phyloP scores from a whole-genome alignment of 2,888 invertebrate species.

The Druceiella hillmani region DNA sequence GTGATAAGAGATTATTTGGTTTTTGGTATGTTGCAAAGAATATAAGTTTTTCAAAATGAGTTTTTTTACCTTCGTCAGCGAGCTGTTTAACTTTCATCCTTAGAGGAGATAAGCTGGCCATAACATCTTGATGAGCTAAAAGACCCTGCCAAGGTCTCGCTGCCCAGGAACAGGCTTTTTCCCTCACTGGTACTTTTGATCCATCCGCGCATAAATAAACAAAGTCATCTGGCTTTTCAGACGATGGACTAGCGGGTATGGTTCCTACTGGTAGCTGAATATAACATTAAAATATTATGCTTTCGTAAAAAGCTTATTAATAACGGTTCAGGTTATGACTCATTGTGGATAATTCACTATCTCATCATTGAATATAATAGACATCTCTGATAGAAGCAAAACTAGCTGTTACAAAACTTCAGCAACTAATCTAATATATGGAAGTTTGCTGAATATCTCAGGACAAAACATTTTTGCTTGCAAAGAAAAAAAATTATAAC shows the following conservation, averaged over 20 bases:
- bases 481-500: too few relatives aligned
- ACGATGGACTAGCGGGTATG: conserved; percentile 49
- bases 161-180: conserved; percentile 71
- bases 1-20: too few relatives aligned
- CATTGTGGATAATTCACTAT: background rate
- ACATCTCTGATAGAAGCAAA: too few relatives aligned
- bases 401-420: too few relatives aligned
- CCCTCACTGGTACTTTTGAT: conserved; percentile 59
- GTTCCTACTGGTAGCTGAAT: conserved; percentile 57
- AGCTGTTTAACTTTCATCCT: conserved; percentile 52
- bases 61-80: conserved; percentile 38
- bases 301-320: background rate
- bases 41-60: too few relatives aligned
- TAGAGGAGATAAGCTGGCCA: conserved; percentile 47
- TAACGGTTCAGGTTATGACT: background rate
- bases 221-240: conserved; percentile 61
- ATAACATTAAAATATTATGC: conserved; percentile 1
- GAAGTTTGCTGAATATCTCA: too few relatives aligned
- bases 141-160: conserved; percentile 82
- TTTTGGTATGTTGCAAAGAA: too few relatives aligned
- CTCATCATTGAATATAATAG: too few relatives aligned
- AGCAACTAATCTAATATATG: too few relatives aligned
- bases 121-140: conserved; percentile 60
- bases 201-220: conserved; percentile 79
- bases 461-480: too few relatives aligned